Evolutionary conservation across 2,797 vertebrate species (phyloP).

Genomic region (Ctenosaura bakeri): DNA sequence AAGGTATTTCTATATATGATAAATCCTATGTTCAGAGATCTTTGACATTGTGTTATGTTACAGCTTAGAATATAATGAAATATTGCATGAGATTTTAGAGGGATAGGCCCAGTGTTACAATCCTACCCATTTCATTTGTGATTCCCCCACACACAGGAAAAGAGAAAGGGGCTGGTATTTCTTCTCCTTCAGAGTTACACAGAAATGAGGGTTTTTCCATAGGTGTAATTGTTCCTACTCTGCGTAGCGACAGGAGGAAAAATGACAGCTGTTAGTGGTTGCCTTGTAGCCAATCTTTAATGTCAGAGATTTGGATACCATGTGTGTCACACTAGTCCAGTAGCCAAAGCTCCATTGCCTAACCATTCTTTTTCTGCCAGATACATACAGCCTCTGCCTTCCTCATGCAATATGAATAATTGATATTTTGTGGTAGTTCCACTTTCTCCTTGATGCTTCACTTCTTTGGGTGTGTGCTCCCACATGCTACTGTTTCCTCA

Average conservation of each 20-base stretch:
- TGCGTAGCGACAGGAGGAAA: not conserved
- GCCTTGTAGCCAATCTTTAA: not conserved
- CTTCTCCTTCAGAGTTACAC: no score
- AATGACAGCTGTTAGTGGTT: not conserved
- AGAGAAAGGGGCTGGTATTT: not conserved
- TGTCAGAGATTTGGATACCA: not conserved
- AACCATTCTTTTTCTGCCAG: not conserved
- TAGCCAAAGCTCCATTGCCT: not conserved
- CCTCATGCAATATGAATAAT: not conserved
- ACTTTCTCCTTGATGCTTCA: not conserved
- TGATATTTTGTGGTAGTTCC: not conserved
- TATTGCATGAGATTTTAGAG: not conserved
- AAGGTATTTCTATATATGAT: slow-evolving; percentile 12
- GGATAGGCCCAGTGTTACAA: not conserved
- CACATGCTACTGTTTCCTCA: not conserved
- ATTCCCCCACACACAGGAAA: not conserved
- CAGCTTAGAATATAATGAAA: not conserved
- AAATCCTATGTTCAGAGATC: not conserved
- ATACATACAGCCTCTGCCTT: not conserved
- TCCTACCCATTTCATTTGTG: not conserved
- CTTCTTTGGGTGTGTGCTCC: not conserved
- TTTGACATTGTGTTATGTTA: not conserved
- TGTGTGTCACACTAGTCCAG: not conserved
- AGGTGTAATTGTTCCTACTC: not conserved
- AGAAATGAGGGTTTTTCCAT: not conserved